phyloP scores from a whole-genome alignment of 2,888 invertebrate genomes.

The Trissolcus japonicus region DNA sequence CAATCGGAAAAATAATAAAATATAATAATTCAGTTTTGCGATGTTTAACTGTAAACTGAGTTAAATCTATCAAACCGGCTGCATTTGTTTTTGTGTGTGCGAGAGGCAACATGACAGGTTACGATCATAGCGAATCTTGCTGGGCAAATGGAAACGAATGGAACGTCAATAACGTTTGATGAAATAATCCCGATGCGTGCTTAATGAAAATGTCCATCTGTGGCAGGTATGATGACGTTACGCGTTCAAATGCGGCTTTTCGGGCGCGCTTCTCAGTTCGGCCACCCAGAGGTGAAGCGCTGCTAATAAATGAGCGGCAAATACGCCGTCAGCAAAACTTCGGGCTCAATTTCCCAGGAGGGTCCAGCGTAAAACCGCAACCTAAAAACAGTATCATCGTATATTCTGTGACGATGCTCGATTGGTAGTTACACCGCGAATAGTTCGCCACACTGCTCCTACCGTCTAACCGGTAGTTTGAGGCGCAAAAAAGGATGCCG shows the following conservation, averaged over 20 bases:
- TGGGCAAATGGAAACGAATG: slow-evolving; percentile 22
- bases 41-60: not conserved
- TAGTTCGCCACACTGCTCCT: slow-evolving; percentile 62
- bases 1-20: no score
- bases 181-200: slow-evolving; percentile 38
- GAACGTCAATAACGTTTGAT: slow-evolving; percentile 32
- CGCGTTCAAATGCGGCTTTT: slow-evolving; percentile 38
- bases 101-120: not conserved
- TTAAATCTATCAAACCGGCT: not conserved
- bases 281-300: slow-evolving; percentile 72
- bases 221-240: slow-evolving; percentile 64
- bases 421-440: slow-evolving; percentile 63
- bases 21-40: no score
- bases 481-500: slow-evolving; percentile 24
- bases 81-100: no score
- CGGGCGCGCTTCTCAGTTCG: slow-evolving; percentile 66
- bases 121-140: slow-evolving; percentile 9
- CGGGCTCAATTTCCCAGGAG: slow-evolving; percentile 72
- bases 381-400: slow-evolving; percentile 72
- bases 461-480: slow-evolving; percentile 50
- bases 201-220: slow-evolving; percentile 58
- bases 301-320: slow-evolving; percentile 73
- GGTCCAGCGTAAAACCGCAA: slow-evolving; percentile 70
- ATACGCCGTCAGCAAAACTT: slow-evolving; percentile 66
- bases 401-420: slow-evolving; percentile 65